Conservation (phyloP, 2,113 vertebrate genomes). For the Cariama cristata region DNA sequence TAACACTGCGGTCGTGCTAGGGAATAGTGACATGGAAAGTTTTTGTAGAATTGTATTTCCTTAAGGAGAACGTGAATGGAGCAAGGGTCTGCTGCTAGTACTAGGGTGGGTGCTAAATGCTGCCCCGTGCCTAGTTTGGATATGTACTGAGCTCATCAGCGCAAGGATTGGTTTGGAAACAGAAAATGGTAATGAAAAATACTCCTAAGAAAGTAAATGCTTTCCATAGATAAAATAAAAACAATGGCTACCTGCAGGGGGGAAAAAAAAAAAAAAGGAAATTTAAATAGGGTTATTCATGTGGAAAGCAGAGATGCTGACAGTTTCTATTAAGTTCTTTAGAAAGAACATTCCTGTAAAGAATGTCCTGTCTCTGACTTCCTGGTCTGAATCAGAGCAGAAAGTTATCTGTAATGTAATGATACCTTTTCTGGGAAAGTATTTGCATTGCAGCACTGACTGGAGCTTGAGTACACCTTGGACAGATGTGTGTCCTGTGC, state of each 20-base stretch:
- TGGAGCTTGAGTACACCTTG: background rate
- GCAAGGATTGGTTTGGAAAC: background rate
- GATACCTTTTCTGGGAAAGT: background rate
- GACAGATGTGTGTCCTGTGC: background rate
- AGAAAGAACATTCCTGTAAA: constrained; percentile 26
- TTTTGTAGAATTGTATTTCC: background rate
- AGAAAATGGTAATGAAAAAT: background rate
- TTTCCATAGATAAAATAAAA: constrained; percentile 16
- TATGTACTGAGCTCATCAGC: background rate
- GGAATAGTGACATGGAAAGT: background rate
- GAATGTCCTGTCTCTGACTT: background rate
- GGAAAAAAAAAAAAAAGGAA: background rate
- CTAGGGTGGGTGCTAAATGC: background rate
- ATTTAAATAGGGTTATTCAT: background rate
- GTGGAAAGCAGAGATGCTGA: background rate
- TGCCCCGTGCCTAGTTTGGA: background rate
- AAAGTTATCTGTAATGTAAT: background rate
- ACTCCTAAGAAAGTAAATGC: background rate
- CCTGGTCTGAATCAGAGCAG: background rate
- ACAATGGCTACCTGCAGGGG: background rate
- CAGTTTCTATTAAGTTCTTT: constrained; percentile 1
- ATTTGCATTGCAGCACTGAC: background rate
- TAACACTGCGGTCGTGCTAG: background rate
- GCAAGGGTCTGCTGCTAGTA: background rate
- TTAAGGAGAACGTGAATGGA: background rate